Conservation (phyloP, 1,140 invertebrate species). For the Musca domestica region DNA sequence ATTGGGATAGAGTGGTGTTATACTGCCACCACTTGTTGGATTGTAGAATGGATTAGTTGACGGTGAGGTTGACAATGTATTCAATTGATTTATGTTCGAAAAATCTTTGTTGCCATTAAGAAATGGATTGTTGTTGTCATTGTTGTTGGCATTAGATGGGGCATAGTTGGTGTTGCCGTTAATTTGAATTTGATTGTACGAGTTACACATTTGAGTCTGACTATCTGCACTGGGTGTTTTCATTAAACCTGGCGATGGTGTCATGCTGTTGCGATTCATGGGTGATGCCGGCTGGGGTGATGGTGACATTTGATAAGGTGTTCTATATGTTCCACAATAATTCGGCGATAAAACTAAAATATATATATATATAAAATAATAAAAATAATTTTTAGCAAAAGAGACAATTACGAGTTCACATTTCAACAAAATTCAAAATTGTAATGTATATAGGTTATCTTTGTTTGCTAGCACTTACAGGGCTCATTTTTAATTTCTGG, state of each 20-base stretch:
- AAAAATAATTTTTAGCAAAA: background rate
- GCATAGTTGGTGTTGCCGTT: background rate
- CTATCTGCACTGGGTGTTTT: constrained; percentile 10
- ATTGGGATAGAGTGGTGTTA: constrained; percentile 12
- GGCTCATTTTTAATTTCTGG: constrained; percentile 23
- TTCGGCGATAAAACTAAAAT: constrained; percentile 2
- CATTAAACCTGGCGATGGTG: constrained; percentile 9
- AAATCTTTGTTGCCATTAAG: background rate
- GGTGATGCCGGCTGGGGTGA: constrained; percentile 24
- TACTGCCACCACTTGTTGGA: constrained; percentile 17
- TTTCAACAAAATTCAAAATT: background rate
- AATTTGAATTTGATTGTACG: background rate
- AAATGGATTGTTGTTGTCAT: constrained; percentile 1
- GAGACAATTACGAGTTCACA: background rate
- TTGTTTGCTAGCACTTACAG: constrained; percentile 7
- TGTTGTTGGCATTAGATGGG: background rate
- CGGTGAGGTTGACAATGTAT: background rate
- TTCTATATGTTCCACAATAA: constrained; percentile 20
- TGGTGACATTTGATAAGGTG: constrained; percentile 19
- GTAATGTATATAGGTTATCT: background rate
- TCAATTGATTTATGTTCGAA: background rate
- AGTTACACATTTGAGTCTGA: constrained; percentile 13
- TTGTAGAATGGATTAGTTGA: background rate
- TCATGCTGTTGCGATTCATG: constrained; percentile 23
- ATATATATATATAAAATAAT: background rate